Conservation (phyloP, 2,113 vertebrate species). For the Rhynchomys soricoides region DNA sequence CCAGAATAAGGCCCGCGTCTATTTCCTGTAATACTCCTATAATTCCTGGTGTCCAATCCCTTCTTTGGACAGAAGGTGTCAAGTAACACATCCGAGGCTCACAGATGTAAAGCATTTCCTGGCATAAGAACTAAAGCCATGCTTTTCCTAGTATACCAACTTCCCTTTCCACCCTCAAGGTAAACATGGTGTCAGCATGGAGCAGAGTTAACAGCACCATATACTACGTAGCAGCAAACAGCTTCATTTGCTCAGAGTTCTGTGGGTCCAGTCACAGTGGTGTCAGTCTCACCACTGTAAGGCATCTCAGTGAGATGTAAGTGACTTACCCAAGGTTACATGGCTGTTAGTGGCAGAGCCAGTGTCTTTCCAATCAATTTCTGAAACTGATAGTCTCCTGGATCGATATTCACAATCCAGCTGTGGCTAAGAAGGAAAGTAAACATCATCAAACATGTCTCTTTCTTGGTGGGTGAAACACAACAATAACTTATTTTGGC, state of each 20-base stretch:
- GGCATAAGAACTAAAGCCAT: not conserved
- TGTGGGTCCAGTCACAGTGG: not conserved
- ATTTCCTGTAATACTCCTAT: not conserved
- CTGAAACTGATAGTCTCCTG: conserved; percentile 67
- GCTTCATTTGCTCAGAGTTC: not conserved
- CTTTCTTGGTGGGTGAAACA: conserved; percentile 30
- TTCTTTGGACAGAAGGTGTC: not conserved
- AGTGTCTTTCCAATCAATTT: conserved; percentile 69
- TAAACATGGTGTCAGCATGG: too few species aligned
- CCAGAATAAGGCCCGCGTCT: not conserved
- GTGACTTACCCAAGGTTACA: conserved; percentile 71
- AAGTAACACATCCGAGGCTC: not conserved
- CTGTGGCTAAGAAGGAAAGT: conserved; percentile 68
- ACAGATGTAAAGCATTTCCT: not conserved
- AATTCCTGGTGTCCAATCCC: not conserved
- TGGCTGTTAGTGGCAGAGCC: conserved; percentile 70
- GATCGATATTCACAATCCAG: conserved; percentile 68
- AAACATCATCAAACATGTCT: conserved; percentile 62
- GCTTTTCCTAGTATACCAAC: not conserved
- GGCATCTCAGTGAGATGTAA: not conserved
- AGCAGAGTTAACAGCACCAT: not conserved
- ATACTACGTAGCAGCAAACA: not conserved
- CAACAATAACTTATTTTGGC: not conserved
- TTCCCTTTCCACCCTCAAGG: not conserved
- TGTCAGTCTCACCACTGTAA: not conserved